phyloP scores from a whole-genome alignment of 2,797 vertebrate genomes.

The Notamacropus eugenii region DNA sequence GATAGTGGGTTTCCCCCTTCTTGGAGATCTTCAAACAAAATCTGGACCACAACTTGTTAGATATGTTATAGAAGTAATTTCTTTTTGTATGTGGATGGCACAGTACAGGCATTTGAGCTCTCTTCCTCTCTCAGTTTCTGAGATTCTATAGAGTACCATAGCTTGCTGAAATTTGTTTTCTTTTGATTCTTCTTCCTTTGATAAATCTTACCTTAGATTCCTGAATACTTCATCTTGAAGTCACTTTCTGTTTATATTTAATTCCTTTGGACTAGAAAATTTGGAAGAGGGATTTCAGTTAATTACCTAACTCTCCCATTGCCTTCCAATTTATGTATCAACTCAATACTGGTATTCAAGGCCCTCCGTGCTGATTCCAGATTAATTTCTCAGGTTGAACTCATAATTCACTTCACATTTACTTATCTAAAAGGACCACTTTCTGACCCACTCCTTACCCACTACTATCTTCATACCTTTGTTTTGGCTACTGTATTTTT shows the following conservation, averaged over 20 bases:
- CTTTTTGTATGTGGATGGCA: neutral
- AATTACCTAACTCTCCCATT: neutral
- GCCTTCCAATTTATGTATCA: neutral
- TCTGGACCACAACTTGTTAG: neutral
- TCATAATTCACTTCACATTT: neutral
- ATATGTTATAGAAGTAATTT: neutral
- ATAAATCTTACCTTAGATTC: neutral
- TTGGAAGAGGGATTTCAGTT: neutral
- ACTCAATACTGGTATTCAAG: neutral
- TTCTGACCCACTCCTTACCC: neutral
- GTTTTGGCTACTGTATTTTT: neutral
- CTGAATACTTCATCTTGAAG: neutral
- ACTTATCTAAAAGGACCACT: neutral
- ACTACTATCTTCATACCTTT: neutral
- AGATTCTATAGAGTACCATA: neutral
- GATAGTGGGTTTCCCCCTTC: neutral
- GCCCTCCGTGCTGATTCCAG: neutral
- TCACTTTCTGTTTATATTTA: neutral
- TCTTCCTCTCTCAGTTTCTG: neutral
- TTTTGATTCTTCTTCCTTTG: neutral
- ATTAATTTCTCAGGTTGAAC: neutral
- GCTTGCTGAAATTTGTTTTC: neutral
- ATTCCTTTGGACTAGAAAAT: neutral
- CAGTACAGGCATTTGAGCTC: neutral
- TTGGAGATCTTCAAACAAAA: neutral